Evolutionary conservation across 2,888 invertebrate species (phyloP), one percentile per base, ranked within the genome.

Genomic region (Fragum fragum): DNA sequence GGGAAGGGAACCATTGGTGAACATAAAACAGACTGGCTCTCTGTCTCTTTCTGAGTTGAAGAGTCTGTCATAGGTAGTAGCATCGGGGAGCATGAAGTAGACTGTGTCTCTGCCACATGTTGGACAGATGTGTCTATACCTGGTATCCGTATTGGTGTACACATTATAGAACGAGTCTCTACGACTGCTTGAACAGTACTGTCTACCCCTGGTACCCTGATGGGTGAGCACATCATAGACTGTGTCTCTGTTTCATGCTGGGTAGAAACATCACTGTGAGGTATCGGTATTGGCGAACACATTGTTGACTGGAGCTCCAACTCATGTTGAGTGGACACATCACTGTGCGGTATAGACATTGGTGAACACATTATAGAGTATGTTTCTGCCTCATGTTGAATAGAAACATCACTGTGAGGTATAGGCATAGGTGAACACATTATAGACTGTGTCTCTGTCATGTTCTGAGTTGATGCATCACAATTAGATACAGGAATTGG

Each of bases 1-100:
- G 82, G 78, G 39, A 75, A 61, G 68, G 74, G 82, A 69, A 81
- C 76, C 83, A 75, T 76, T 18, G 79, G 82, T 32, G 72, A 78
- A 53, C 78, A 81, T 52, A 71, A 32, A 7, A 63, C 26, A 26
- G 80, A 77, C 47, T 70, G 80, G 23, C n/a, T 73, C 39, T 66
- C 68, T 21, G 23, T 53, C 7, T 23, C 70, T 59, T 76, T 76
- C 76, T 84, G 81, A 52, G 70, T 52, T 6, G 81, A 76, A 26
- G 71, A 73, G 61, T 78, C 77, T 18, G 28, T 21, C 16, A 53
- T 42, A 9, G 70, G 42, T 5, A 66, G 11, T 21, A 26, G 32
- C 57, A 79, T 74, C 23, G 85, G 85, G 53, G 84, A 84, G 52
- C 79, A 81, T 52, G 71, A 57, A 0, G 39, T 39, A 18, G 79